Conservation (phyloP, 2,888 invertebrate species). For the Axea sp. region DNA sequence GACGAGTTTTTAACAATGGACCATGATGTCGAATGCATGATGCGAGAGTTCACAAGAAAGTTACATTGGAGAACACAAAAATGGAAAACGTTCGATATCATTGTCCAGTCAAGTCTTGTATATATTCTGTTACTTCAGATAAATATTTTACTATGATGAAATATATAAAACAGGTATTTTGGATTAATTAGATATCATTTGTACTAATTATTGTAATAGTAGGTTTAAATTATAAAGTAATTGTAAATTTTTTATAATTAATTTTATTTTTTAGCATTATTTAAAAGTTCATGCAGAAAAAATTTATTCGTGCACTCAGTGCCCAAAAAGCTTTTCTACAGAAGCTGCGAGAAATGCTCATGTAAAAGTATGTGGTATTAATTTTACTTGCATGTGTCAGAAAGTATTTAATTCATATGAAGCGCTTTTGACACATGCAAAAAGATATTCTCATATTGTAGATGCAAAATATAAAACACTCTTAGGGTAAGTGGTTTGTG, state of each 20-base stretch:
- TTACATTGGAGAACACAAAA: constrained; percentile 69
- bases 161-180: constrained; percentile 77
- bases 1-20: too few relatives aligned
- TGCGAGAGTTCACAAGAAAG: constrained; percentile 74
- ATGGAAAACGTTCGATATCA: constrained; percentile 72
- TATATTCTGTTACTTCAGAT: constrained; percentile 71
- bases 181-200: too few relatives aligned
- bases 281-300: constrained; percentile 79
- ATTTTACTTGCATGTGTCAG: constrained; percentile 75
- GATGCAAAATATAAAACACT: constrained; percentile 73
- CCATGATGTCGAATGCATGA: constrained; percentile 75
- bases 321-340: constrained; percentile 78
- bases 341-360: constrained; percentile 77
- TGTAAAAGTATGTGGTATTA: constrained; percentile 75
- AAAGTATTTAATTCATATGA: constrained; percentile 77
- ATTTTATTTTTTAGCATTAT: constrained; percentile 74
- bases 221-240: too few relatives aligned
- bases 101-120: constrained; percentile 74
- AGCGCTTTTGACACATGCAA: constrained; percentile 78
- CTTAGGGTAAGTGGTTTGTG: constrained; percentile 64
- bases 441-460: constrained; percentile 72
- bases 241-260: too few relatives aligned
- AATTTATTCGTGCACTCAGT: constrained; percentile 74
- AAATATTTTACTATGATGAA: constrained; percentile 76
- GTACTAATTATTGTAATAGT: too few relatives aligned